Evolutionary conservation across 2,888 invertebrate genomes (phyloP).

Genomic region (Leucophenga montana): DNA sequence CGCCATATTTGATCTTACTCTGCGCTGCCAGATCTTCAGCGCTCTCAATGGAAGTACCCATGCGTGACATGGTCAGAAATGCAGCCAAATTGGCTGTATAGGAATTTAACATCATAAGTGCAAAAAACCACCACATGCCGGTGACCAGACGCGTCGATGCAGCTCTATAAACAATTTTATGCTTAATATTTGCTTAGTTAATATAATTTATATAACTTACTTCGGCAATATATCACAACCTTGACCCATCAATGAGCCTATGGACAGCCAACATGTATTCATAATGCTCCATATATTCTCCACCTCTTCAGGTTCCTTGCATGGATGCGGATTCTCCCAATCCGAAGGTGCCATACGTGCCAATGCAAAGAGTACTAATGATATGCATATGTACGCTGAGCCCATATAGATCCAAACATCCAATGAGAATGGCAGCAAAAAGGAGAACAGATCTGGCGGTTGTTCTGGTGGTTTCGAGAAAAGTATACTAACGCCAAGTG

Average conservation of each 20-base stretch:
- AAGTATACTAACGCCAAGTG: constrained; percentile 92
- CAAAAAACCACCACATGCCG: constrained; percentile 95
- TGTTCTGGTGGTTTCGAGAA: constrained; percentile 86
- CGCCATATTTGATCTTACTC: constrained; percentile 96
- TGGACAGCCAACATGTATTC: constrained; percentile 94
- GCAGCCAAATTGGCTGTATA: constrained; percentile 97
- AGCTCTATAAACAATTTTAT: constrained; percentile 82
- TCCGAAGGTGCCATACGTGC: constrained; percentile 91
- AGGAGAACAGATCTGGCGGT: constrained; percentile 87
- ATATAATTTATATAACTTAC: constrained; percentile 75
- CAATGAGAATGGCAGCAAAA: constrained; percentile 89
- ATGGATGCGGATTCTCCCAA: constrained; percentile 95
- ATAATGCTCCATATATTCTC: constrained; percentile 90
- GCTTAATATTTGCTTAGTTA: too few species aligned
- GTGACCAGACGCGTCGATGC: constrained; percentile 91
- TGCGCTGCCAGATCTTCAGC: constrained; percentile 95
- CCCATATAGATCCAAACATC: constrained; percentile 95
- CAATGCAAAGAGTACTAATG: constrained; percentile 85
- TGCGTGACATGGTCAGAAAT: constrained; percentile 89
- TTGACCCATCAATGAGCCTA: constrained; percentile 93
- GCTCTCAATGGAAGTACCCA: constrained; percentile 82
- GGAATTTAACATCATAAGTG: constrained; percentile 91
- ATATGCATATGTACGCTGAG: constrained; percentile 88
- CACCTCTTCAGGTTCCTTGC: constrained; percentile 87
- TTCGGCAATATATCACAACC: constrained; percentile 94